Evolutionary conservation across 2,113 vertebrate genomes (phyloP), one percentile per base, ranked within the genome.

Genomic region (Melozone crissalis): DNA sequence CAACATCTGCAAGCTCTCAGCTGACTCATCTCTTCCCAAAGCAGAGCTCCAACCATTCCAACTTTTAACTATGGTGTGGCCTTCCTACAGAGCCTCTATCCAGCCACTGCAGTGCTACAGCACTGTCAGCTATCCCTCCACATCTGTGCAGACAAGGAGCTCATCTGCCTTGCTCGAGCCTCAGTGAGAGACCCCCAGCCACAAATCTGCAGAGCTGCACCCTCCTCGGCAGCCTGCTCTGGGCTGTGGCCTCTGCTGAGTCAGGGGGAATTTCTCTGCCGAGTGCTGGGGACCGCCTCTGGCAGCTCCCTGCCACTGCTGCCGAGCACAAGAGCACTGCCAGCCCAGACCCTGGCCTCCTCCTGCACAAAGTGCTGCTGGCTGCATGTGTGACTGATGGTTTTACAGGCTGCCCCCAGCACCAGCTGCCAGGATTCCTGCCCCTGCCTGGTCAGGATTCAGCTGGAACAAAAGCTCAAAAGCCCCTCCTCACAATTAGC

Each of bases 361-460:
- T n/a, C 33, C 73, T 79, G 68, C 47, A 54, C 43, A 26, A 65
- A 43, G 1, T 8, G 17, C 35, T 55, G 39, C 46, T 49, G 66
- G 18, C 72, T 61, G 44, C 44, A 55, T 11, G 0, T 30, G 0
- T 4, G n/a, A n/a, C 2, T 9, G 7, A 27, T 16, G 27, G 18
- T 54, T 33, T 11, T 5, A 33, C 33, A 43, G 22, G 8, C 15
- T 68, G 2, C 22, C 28, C 13, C 11, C 59, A 33, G 63, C 65
- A 73, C 8, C 1, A 3, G 26, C 30, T 51, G 44, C 14, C 15
- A 17, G 54, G 35, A 35, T 41, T 37, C 35, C 26, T n/a, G 23
- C 65, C 20, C 18, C n/a, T 84, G 19, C 17, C 47, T 27, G 10
- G 15, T 24, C 55, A 61, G 41, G 49, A 39, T 35, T 41, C 74